Conservation (phyloP, 2,113 vertebrate species). For the Pangasianodon gigas region DNA sequence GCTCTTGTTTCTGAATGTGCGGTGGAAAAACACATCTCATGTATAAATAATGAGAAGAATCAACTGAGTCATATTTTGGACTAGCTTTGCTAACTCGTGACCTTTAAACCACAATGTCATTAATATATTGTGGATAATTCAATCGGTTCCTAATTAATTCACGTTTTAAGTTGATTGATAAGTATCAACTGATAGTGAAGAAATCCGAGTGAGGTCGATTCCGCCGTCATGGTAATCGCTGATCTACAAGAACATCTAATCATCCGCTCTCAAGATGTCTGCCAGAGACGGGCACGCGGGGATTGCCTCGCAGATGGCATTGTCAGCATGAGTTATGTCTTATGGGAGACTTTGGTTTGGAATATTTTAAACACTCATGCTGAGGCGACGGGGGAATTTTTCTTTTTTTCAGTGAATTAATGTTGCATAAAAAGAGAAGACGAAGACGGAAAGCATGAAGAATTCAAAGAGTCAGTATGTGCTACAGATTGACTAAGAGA, state of each 20-base stretch:
- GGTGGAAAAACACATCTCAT: too few species aligned
- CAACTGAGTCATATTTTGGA: not conserved
- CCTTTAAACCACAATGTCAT: not conserved
- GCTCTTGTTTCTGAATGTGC: not conserved
- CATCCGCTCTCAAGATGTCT: conserved; percentile 38
- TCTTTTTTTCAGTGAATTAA: conserved; percentile 20
- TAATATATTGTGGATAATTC: too few species aligned
- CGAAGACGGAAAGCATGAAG: not conserved
- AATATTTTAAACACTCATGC: conserved; percentile 44
- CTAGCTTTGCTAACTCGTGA: not conserved
- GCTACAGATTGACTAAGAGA: not conserved
- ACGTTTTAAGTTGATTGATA: not conserved
- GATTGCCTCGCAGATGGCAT: conserved; percentile 45
- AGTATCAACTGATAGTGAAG: conserved; percentile 5
- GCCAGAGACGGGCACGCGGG: conserved; percentile 34
- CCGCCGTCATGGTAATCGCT: conserved; percentile 18
- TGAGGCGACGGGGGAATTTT: conserved; percentile 31
- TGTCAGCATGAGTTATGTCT: conserved; percentile 42
- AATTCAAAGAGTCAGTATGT: not conserved
- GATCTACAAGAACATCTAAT: conserved; percentile 45
- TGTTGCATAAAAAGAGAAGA: conserved; percentile 42
- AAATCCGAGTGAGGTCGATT: conserved; percentile 13
- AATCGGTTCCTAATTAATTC: not conserved
- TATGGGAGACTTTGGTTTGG: conserved; percentile 40
- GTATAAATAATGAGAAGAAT: not conserved